Conservation (phyloP, 2,113 vertebrate species). For the Oryzias melastigma region DNA sequence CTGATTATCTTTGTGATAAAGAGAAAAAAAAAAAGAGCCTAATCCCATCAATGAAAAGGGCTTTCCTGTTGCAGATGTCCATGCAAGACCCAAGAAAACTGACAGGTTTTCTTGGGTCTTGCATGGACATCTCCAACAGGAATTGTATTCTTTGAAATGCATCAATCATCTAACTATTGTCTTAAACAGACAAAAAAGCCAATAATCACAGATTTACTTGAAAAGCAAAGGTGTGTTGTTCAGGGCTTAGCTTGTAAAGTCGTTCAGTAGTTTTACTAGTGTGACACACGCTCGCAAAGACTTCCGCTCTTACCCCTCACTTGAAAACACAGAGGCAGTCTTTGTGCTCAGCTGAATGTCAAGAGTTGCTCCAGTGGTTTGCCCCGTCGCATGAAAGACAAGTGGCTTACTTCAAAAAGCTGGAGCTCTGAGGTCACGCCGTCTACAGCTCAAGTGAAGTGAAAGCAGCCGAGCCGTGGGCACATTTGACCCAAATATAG, state of each 20-base stretch:
- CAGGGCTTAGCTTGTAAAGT: no score
- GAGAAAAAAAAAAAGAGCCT: neutral
- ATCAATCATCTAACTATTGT: no score
- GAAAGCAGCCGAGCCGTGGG: neutral
- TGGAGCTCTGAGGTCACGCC: slow-evolving; percentile 12
- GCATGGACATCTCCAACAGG: no score
- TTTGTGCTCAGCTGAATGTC: slow-evolving; percentile 31
- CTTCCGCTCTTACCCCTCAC: slow-evolving; percentile 17
- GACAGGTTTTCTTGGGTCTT: no score
- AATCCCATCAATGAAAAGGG: slow-evolving; percentile 13
- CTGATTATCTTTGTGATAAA: no score
- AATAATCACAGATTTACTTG: no score
- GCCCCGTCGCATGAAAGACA: slow-evolving; percentile 25
- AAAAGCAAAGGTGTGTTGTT: neutral
- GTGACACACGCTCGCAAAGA: neutral
- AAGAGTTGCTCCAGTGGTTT: slow-evolving; percentile 25
- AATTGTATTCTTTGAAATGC: no score
- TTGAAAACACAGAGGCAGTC: slow-evolving; percentile 9
- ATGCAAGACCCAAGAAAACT: neutral
- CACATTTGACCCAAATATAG: no score
- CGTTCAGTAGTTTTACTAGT: no score
- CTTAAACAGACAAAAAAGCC: no score
- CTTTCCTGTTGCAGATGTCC: neutral
- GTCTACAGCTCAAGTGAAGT: slow-evolving; percentile 11
- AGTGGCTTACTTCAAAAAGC: slow-evolving; percentile 26